Conservation (phyloP, 2,113 vertebrate species). For the Lophius piscatorius region DNA sequence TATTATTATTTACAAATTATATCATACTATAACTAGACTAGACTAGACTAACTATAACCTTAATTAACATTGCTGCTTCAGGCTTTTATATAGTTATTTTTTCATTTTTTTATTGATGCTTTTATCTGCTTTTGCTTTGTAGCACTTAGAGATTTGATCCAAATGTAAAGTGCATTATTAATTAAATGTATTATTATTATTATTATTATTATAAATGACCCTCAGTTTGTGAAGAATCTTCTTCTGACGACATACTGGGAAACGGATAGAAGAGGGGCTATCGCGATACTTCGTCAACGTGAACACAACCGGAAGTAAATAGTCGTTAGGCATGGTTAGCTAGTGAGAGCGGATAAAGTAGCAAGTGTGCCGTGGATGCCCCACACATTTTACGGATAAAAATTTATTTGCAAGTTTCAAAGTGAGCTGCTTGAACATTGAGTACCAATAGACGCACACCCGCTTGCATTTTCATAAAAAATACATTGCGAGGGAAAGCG, state of each 20-base stretch:
- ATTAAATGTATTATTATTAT: too few relatives aligned
- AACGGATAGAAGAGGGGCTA: conserved; percentile 1
- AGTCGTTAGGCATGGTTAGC: conserved; percentile 56
- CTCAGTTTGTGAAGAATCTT: background rate
- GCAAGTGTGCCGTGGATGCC: conserved; percentile 33
- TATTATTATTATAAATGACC: background rate
- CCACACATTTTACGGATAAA: conserved; percentile 2
- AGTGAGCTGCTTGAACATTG: background rate
- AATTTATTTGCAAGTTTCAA: background rate
- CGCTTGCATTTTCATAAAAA: background rate
- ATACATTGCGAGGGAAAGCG: background rate
- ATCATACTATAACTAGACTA: too few relatives aligned
- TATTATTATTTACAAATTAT: too few relatives aligned
- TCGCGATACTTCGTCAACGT: conserved; percentile 50
- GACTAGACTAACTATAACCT: background rate
- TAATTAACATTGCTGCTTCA: too few relatives aligned
- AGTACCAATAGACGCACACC: background rate
- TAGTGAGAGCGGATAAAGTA: conserved; percentile 19
- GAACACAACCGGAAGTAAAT: conserved; percentile 74
- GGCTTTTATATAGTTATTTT: too few relatives aligned
- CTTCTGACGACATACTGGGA: too few relatives aligned
- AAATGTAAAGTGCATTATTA: too few relatives aligned
- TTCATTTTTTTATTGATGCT: too few relatives aligned
- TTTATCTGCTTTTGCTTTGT: too few relatives aligned
- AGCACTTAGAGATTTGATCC: too few relatives aligned